These are phyloP conservation scores for Enteromius argenteus DNA, from an alignment of 2,797 vertebrate species.

Conservation along the genomic window DNA sequence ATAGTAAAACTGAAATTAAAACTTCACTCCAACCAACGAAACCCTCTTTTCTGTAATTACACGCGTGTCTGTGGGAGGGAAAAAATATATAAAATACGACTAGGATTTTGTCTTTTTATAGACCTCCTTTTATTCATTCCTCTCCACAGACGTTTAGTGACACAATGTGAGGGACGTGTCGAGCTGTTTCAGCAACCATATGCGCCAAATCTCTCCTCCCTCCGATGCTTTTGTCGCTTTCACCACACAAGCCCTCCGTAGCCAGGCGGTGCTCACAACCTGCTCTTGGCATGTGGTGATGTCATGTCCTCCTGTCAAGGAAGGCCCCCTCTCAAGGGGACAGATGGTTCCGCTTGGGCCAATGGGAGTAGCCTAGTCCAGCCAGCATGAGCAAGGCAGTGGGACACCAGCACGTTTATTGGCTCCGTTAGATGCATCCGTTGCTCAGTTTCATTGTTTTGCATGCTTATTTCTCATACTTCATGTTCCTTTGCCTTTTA, in stretches of 20 bases:
- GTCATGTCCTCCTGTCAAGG: constrained; percentile 62
- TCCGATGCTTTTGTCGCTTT: not conserved
- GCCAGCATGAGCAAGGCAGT: constrained; percentile 49
- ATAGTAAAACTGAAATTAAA: constrained; percentile 40
- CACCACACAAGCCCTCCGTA: not conserved
- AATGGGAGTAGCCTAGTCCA: constrained; percentile 45
- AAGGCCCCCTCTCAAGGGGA: constrained; percentile 70
- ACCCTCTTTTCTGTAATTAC: constrained; percentile 17
- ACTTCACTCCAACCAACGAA: not conserved
- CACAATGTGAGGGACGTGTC: not conserved
- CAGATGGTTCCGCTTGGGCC: constrained; percentile 73
- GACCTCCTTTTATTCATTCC: not conserved
- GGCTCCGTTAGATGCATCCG: constrained; percentile 18
- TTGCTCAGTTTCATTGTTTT: constrained; percentile 22
- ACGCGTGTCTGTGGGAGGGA: not conserved
- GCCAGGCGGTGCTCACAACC: constrained; percentile 26
- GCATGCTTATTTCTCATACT: not conserved
- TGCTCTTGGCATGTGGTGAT: constrained; percentile 51
- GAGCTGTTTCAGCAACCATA: constrained; percentile 25
- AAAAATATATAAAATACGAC: not conserved
- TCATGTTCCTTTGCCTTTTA: constrained; percentile 22
- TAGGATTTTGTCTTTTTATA: constrained; percentile 15
- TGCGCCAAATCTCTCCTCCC: constrained; percentile 3
- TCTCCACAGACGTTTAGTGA: constrained; percentile 7
- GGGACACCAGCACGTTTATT: constrained; percentile 36